Conservation (phyloP, 2,888 invertebrate genomes). For the Neoascia interrupta region DNA sequence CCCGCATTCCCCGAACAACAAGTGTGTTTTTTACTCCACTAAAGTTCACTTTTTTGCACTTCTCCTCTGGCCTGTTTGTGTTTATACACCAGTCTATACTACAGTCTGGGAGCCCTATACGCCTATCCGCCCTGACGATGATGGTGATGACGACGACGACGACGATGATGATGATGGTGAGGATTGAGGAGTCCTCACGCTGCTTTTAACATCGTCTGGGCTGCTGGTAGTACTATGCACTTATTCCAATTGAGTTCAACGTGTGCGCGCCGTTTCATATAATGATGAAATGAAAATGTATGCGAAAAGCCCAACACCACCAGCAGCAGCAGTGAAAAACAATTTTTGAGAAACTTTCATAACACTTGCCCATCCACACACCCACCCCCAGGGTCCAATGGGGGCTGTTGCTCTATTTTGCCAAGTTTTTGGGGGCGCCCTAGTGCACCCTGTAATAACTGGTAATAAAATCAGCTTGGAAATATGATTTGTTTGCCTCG, state of each 20-base stretch:
- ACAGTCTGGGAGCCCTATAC: slow-evolving; percentile 1
- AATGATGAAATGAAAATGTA: slow-evolving; percentile 51
- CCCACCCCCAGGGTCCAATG: not conserved
- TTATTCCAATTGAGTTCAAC: slow-evolving; percentile 65
- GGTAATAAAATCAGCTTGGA: slow-evolving; percentile 65
- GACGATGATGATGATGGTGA: not conserved
- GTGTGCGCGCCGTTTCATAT: slow-evolving; percentile 24
- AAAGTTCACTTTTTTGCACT: not conserved
- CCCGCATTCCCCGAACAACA: slow-evolving; percentile 50
- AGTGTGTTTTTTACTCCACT: slow-evolving; percentile 39
- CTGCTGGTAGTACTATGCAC: slow-evolving; percentile 37
- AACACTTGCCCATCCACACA: slow-evolving; percentile 23
- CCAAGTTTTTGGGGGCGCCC: slow-evolving; percentile 33
- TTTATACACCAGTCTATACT: not conserved
- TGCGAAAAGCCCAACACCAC: no score
- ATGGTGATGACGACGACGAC: slow-evolving; percentile 7
- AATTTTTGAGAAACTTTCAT: slow-evolving; percentile 51
- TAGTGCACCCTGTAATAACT: slow-evolving; percentile 51
- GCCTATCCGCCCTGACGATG: slow-evolving; percentile 7
- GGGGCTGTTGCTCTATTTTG: slow-evolving; percentile 1
- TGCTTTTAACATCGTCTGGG: not conserved
- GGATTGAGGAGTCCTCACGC: not conserved
- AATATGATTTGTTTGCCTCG: slow-evolving; percentile 59
- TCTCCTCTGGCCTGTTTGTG: not conserved
- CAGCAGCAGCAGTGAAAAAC: slow-evolving; percentile 30